Percentiles rank a stretch among this genome's conserved stretches.
Conservation (phyloP, 2,888 invertebrate species). For the Euzophera pinguis region DNA sequence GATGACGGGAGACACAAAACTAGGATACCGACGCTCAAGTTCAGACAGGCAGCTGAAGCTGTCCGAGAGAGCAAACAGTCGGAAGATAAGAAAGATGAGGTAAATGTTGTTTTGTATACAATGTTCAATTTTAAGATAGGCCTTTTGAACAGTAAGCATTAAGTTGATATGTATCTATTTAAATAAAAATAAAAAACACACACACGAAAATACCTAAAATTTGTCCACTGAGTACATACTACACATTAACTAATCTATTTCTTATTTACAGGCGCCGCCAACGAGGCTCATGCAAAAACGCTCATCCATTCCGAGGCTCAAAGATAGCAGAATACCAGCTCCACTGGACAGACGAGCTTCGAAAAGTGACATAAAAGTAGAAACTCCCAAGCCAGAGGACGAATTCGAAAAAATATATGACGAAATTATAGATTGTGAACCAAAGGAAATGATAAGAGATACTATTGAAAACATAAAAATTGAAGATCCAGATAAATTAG, state of each 20-base stretch:
- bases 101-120: background rate
- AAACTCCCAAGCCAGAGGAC: slow-evolving; percentile 38
- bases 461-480: slow-evolving; percentile 38
- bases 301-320: slow-evolving; percentile 40
- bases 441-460: slow-evolving; percentile 29
- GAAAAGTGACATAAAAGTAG: slow-evolving; percentile 15
- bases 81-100: slow-evolving; percentile 22
- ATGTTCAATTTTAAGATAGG: too few relatives aligned
- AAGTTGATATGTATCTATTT: too few relatives aligned
- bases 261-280: slow-evolving; percentile 18
- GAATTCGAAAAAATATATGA: slow-evolving; percentile 67
- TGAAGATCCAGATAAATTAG: slow-evolving; percentile 52
- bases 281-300: slow-evolving; percentile 16
- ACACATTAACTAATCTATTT: too few relatives aligned
- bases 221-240: too few relatives aligned
- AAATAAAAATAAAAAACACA: too few relatives aligned
- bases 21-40: slow-evolving; percentile 49
- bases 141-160: too few relatives aligned
- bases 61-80: slow-evolving; percentile 31
- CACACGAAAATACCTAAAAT: too few relatives aligned
- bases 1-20: slow-evolving; percentile 40
- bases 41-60: slow-evolving; percentile 47
- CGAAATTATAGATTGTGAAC: slow-evolving; percentile 42
- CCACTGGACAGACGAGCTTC: slow-evolving; percentile 13
- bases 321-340: slow-evolving; percentile 22